Percentiles rank a stretch among this genome's conserved stretches.
phyloP scores from a whole-genome alignment of 2,113 vertebrate genomes.

The Cisticola juncidis region DNA sequence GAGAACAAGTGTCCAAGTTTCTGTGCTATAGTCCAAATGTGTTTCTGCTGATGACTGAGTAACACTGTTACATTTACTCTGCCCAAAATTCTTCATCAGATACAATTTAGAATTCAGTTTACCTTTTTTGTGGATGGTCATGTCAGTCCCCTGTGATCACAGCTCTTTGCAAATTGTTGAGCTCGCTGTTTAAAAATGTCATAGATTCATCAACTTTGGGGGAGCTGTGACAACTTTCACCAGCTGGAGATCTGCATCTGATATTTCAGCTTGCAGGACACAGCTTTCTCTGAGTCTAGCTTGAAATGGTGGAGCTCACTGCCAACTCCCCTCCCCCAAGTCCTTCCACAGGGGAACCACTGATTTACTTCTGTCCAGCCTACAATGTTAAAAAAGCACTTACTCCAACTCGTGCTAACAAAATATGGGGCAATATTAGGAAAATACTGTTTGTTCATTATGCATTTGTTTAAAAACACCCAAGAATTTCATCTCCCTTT shows the following conservation, averaged over 20 bases:
- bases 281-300: constrained; percentile 15
- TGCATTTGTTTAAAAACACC: neutral
- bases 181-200: neutral
- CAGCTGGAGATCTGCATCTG: constrained; percentile 33
- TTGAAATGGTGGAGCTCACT: neutral
- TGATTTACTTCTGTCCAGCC: neutral
- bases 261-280: constrained; percentile 34
- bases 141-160: neutral
- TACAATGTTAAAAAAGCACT: neutral
- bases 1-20: neutral
- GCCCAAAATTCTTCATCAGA: neutral
- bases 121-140: neutral
- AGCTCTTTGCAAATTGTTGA: neutral
- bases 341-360: neutral
- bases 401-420: neutral
- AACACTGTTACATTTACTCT: neutral
- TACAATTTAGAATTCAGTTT: neutral
- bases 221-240: constrained; percentile 7
- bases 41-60: neutral
- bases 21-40: neutral
- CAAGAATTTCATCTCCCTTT: neutral
- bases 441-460: neutral
- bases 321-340: constrained; percentile 48
- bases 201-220: neutral
- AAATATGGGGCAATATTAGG: neutral